phyloP scores from a whole-genome alignment of 1,140 invertebrate genomes.

The Liolophura sinensis region DNA sequence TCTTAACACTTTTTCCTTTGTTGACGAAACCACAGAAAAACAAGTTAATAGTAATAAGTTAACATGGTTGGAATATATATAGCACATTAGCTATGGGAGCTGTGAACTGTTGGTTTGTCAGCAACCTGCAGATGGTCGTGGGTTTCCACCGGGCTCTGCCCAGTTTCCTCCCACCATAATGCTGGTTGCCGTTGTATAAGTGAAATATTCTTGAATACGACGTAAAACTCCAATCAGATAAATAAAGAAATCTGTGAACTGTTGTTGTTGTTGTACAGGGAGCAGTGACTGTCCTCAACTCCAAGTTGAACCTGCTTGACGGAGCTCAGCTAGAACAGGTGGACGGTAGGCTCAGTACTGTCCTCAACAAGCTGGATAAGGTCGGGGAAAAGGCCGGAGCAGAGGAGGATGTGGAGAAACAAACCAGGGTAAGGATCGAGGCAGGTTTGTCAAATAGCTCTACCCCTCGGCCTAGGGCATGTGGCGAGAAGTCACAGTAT shows the following conservation, averaged over 20 bases:
- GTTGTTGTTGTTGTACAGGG: conserved; percentile 54
- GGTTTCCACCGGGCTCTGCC: too few species aligned
- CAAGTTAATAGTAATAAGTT: too few species aligned
- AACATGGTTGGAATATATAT: too few species aligned
- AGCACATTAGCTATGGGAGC: too few species aligned
- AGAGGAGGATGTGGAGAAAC: conserved; percentile 74
- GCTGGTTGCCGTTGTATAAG: too few species aligned
- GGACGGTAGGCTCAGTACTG: conserved; percentile 73
- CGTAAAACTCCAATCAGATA: too few species aligned
- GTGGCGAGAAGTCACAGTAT: neutral
- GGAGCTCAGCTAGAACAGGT: conserved; percentile 79
- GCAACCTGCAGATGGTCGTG: too few species aligned
- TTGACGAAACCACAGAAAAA: too few species aligned
- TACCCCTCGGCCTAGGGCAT: neutral
- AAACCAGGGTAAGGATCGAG: conserved; percentile 66
- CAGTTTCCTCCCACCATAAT: too few species aligned
- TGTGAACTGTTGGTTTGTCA: too few species aligned
- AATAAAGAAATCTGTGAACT: neutral
- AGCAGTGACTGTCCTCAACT: conserved; percentile 74
- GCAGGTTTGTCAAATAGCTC: neutral
- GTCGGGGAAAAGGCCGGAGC: conserved; percentile 71
- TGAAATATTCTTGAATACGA: too few species aligned
- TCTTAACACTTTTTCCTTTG: too few species aligned
- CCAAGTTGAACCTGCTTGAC: conserved; percentile 78
- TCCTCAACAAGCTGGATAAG: conserved; percentile 76